phyloP scores from a whole-genome alignment of 2,888 invertebrate genomes.

The Corythucha ciliata region DNA sequence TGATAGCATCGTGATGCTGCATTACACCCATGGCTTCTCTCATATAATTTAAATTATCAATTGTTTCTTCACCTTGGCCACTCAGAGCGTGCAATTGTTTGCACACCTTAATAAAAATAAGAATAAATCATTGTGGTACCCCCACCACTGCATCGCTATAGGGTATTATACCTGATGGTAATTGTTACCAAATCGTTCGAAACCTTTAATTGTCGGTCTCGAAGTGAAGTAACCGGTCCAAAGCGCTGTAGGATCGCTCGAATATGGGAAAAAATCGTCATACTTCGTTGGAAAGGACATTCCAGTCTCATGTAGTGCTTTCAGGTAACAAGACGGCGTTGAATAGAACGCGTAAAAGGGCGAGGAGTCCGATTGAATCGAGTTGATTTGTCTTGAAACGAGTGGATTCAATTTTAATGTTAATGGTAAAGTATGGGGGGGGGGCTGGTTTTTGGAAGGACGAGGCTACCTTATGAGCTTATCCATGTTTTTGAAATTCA shows the following conservation, averaged over 20 bases:
- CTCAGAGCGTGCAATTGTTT: conserved; percentile 64
- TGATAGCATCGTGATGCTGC: conserved; percentile 85
- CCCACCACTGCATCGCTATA: no score
- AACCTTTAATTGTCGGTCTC: conserved; percentile 67
- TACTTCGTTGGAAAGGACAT: conserved; percentile 59
- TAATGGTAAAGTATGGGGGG: no score
- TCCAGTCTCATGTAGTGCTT: conserved; percentile 61
- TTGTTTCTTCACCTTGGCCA: conserved; percentile 46
- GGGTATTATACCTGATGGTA: conserved; percentile 70
- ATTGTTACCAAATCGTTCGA: conserved; percentile 64
- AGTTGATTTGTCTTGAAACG: conserved; percentile 54
- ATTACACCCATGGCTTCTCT: conserved; percentile 66
- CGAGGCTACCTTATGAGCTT: conserved; percentile 60
- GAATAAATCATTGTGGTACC: no score
- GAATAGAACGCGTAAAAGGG: conserved; percentile 58
- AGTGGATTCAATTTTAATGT: no score
- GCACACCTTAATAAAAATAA: conserved; percentile 52
- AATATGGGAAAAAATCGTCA: conserved; percentile 89
- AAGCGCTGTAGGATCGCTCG: conserved; percentile 70
- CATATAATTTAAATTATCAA: conserved; percentile 51
- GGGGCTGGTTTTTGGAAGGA: no score
- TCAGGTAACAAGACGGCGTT: conserved; percentile 75
- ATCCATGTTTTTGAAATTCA: conserved; percentile 76
- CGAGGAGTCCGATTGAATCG: conserved; percentile 46
- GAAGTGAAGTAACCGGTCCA: conserved; percentile 93